Base-by-base conservation (phyloP, 2,888 invertebrate genomes). In the Orthosia cruda region DNA sequence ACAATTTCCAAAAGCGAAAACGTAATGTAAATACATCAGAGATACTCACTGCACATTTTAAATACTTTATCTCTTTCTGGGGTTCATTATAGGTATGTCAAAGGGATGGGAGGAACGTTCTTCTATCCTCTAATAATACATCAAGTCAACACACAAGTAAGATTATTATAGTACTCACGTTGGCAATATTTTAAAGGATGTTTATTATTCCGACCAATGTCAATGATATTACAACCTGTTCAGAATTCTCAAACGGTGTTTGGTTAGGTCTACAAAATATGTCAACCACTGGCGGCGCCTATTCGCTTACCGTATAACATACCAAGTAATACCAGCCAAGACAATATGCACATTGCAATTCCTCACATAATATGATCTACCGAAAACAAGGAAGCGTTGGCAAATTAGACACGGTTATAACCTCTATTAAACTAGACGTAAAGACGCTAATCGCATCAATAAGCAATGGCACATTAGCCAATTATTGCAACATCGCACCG, bases 371-470 rank as follows among this genome's bases (percentile, higher is more conserved):
- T 64, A 47, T 13, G 45, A 23, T 54, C 54, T 18, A 49, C 12
- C 45, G 23, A 49, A 23, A 64, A 5, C 23, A 55, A 12, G 20
- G 13, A 78, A 20, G 45, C 45, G 20, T 49, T 57, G 67, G 15
- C 9, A 55, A 26, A 16, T 77, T 26, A 15, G 49, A 59, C 16
- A 18, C 58, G 26, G 32, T 47, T 70, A 79, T 55, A 66, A n/a
- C 20, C 49, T 18, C 61, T 84, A 80, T 71, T 49, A 16, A 52
- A 65, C 61, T 57, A 49, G 49, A 23, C 26, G 63, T 80, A 80
- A 58, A 84, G 73, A 40, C 49, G 26, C 49, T 62, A 84, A 80
- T 80, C 73, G 80, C 54, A 57, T 45, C 50, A 78, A 80, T 80
- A 66, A 47, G 62, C 57, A 23, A 62, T 50, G 79, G 83, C 83